These are phyloP conservation scores for Fopius arisanus DNA, from an alignment of 1,140 invertebrate genomes.

Conservation along the genomic window DNA sequence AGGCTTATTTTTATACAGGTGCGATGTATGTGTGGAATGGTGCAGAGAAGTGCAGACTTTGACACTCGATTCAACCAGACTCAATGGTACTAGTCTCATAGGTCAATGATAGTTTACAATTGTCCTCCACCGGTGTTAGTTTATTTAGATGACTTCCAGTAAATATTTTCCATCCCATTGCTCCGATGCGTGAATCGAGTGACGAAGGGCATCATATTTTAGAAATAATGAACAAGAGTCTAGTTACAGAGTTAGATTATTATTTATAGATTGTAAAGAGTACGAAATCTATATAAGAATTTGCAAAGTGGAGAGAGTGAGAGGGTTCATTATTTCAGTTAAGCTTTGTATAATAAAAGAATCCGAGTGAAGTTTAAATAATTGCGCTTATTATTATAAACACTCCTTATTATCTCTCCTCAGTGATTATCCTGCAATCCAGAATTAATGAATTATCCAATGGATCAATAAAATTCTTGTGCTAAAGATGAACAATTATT, in stretches of 20 bases:
- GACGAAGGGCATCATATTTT: constrained; percentile 42
- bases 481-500: neutral
- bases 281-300: constrained; percentile 29
- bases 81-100: neutral
- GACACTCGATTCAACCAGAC: neutral
- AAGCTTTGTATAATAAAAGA: constrained; percentile 60
- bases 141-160: neutral
- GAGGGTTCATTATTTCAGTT: constrained; percentile 56
- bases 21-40: neutral
- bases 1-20: constrained; percentile 9
- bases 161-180: constrained; percentile 10
- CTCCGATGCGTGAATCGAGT: constrained; percentile 38
- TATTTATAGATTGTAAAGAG: constrained; percentile 20
- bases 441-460: too few relatives aligned
- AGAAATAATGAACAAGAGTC: constrained; percentile 24
- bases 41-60: neutral
- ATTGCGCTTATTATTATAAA: neutral
- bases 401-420: neutral
- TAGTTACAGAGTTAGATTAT: constrained; percentile 33
- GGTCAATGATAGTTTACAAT: neutral
- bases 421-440: too few relatives aligned
- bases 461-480: too few relatives aligned
- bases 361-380: constrained; percentile 17
- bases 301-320: constrained; percentile 39
- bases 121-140: neutral